Percentiles rank a stretch among this genome's conserved stretches.
These are phyloP conservation scores for Andrena flavipes DNA, from an alignment of 2,888 invertebrate genomes.

Conservation along the genomic window DNA sequence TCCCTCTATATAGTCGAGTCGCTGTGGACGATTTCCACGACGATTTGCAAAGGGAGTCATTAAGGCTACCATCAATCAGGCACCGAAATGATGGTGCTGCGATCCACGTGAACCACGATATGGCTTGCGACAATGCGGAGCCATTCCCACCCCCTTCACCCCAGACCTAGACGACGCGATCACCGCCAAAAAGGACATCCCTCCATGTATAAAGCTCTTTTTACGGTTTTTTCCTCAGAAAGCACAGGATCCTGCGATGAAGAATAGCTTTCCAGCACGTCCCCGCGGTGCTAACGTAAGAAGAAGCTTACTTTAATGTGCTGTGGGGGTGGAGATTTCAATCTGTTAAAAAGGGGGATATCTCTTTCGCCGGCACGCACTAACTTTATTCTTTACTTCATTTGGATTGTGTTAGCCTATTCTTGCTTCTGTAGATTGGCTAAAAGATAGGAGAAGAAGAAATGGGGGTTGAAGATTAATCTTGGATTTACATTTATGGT, in stretches of 20 bases:
- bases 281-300: background rate
- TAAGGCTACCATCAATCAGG: constrained; percentile 66
- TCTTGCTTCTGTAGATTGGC: too few species aligned
- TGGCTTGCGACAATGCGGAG: constrained; percentile 43
- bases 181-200: background rate
- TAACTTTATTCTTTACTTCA: too few species aligned
- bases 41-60: constrained; percentile 67
- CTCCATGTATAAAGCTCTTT: background rate
- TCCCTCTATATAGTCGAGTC: constrained; percentile 31
- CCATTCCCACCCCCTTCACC: constrained; percentile 43
- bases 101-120: constrained; percentile 52
- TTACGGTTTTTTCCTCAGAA: background rate
- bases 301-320: background rate
- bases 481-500: background rate
- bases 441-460: too few species aligned
- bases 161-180: constrained; percentile 13
- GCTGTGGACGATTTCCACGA: constrained; percentile 53
- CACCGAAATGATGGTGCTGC: constrained; percentile 54
- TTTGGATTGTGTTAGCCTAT: too few species aligned
- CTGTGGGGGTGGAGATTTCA: too few species aligned
- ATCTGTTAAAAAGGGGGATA: too few species aligned
- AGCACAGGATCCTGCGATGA: constrained; percentile 1
- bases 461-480: background rate
- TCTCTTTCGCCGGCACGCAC: too few species aligned
- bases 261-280: background rate